Base-by-base conservation (phyloP, 2,797 vertebrate species). In the Enteromius trimaculatus region DNA sequence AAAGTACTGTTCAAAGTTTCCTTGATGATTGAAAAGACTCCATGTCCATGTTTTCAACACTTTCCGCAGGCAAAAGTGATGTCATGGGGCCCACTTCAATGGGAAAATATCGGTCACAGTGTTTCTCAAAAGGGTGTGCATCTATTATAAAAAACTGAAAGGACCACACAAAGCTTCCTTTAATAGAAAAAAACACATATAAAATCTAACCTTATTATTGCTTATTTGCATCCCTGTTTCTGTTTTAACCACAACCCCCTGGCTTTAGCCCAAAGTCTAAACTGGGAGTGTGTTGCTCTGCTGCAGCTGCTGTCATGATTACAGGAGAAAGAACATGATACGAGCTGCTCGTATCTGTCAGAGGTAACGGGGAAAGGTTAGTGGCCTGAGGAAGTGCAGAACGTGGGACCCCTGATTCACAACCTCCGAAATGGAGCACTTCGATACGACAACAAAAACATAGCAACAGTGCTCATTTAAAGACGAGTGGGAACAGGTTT, bases 381-480 rank as follows among this genome's bases (percentile, higher is more conserved):
- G 69, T 42, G 55, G 84, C 85, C 31, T n/a, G 44, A 79, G 58
- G 86, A 84, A 69, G 72, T 58, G 87, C 69, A 71, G 86, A 90
- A 85, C 16, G 31, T 29, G 4, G 84, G 87, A 89, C 86, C 74
- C 62, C 69, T 88, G 88, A 90, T 88, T 82, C 85, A 81, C 76
- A 64, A 87, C 82, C 86, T 88, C 87, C 90, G 70, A 88, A 86
- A 86, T 89, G 81, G 81, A 90, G 77, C 87, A 85, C 90, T 90
- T 86, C 77, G 87, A 89, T 89, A 88, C 90, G 90, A 92, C 74
- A 95, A 95, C 94, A 95, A 88, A 89, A 92, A 90, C 93, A 94
- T 93, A 94, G 94, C 93, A 95, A 95, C 94, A 74, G 26, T 66
- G 81, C 77, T 82, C 68, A 77, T 84, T 88, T 90, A 81, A 62